Evolutionary conservation across 2,797 vertebrate species (phyloP), one percentile per base, ranked within the genome.

Genomic region (Halcyon smyrnensis): DNA sequence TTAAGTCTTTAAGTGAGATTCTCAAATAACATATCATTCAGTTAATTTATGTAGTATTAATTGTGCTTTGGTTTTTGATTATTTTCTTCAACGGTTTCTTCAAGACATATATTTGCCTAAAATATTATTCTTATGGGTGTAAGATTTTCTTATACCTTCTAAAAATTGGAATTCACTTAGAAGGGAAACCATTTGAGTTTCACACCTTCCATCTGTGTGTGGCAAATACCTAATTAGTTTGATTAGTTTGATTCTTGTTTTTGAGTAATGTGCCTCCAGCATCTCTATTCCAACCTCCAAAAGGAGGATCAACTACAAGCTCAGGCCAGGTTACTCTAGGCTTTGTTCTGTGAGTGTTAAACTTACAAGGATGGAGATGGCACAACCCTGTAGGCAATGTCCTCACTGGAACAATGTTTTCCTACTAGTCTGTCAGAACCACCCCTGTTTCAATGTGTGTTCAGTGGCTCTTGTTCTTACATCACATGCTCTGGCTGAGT

Each of bases 361-460:
- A 30, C 17, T 41, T 34, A n/a, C 14, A 28, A 63, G 41, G 50
- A 3, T 43, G 67, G 21, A 73, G 36, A 15, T 14, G 24, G 0
- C 15, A 17, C 4, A 39, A 0, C 6, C 5, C 6, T 68, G 4
- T 15, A 3, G 82, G 68, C 41, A 16, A 2, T 10, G 17, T 43
- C 56, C 60, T 67, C 15, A 5, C 14, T 18, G 39, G 65, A 83
- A 8, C 15, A 17, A 2, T 1, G 6, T 37, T 84, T 51, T 37
- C 50, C 30, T 34, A 13, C 0, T 2, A 2, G 9, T 21, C 30
- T 13, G 6, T 34, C n/a, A 48, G 39, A 75, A 14, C 41, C 12
- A 4, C 1, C 34, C 17, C 28, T 65, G 1, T 30, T 36, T 20
- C 53, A 12, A 4, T 10, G 1, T 13, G 0, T 4, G 3, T n/a